phyloP scores from a whole-genome alignment of 2,113 vertebrate species.

The Clarias gariepinus region DNA sequence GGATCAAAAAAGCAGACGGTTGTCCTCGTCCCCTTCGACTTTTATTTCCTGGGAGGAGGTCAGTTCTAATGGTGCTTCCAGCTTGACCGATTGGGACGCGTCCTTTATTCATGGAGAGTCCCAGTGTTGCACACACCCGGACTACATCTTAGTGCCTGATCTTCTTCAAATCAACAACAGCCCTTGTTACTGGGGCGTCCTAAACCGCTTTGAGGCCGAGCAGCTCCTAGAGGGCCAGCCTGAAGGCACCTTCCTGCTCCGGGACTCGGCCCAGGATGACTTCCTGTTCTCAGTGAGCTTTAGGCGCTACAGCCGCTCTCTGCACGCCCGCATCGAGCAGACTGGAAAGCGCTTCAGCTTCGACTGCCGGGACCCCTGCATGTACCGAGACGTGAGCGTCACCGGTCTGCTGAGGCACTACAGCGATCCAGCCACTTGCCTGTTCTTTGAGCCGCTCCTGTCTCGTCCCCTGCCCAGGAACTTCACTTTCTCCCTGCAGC shows the following conservation, averaged over 20 bases:
- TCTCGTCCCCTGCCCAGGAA: constrained; percentile 87
- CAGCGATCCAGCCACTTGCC: constrained; percentile 91
- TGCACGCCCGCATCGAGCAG: constrained; percentile 95
- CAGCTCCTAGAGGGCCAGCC: constrained; percentile 93
- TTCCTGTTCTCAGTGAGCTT: constrained; percentile 98
- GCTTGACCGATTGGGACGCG: constrained; percentile 84
- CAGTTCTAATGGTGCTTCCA: constrained; percentile 61
- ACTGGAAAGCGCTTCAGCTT: constrained; percentile 96
- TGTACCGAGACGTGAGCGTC: constrained; percentile 91
- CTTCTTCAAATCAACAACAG: constrained; percentile 96
- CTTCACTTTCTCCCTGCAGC: constrained; percentile 92
- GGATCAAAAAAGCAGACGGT: constrained; percentile 64
- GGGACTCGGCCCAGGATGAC: constrained; percentile 95
- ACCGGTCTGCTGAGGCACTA: constrained; percentile 92
- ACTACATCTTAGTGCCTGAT: constrained; percentile 90
- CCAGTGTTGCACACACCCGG: constrained; percentile 74
- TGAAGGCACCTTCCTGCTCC: constrained; percentile 90
- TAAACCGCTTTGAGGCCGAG: constrained; percentile 94
- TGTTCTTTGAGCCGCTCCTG: constrained; percentile 96
- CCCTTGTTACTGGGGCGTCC: constrained; percentile 94
- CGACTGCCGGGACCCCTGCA: constrained; percentile 92
- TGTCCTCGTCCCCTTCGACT: constrained; percentile 65
- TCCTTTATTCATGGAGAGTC: constrained; percentile 72
- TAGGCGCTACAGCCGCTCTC: constrained; percentile 93
- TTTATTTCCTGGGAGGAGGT: constrained; percentile 74